Base-by-base conservation (phyloP, 2,888 invertebrate genomes). In the Drosophila tanythrix region DNA sequence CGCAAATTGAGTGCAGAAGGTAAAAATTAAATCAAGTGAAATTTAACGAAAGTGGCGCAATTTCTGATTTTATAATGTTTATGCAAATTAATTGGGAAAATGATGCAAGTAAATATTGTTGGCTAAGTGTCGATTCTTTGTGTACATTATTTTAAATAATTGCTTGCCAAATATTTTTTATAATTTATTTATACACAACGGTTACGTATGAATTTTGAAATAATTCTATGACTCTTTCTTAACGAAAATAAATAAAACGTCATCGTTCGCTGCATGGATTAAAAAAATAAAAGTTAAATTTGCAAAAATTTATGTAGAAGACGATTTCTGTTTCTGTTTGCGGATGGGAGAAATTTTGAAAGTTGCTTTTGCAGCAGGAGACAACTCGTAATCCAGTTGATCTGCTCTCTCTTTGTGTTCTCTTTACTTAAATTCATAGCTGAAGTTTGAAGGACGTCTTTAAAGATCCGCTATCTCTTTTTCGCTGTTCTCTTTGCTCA, bases 1-100 rank as follows among this genome's bases (percentile, higher is more conserved):
- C 79, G 63, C 40, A 75, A 68, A 70, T 62, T 90, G 33, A 69
- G 69, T 29, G 52, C 62, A 11, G 90, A 79, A 84, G 89, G 89
- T 90, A 88, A 46, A 46, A 46, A 15, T 15, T 2, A 46, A 46
- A 46, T 25, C 1, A 25, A 25, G 15, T 8, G 25, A 25, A 85
- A 75, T 51, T 52, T 1, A 15, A 33, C 6, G 31, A 58, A 62
- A 35, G 36, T 60, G 35, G 8, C 36, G 25, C 21, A 25, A 36
- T 56, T 48, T 36, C 18, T 27, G 13, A 13, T 57, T n/a, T 51
- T n/a, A 29, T n/a, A 51, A 29, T 36, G 43, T 52, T 60, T 36
- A 8, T 36, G 53, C 25, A 60, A 31, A 46, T 35, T 35, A 58
- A 53, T 38, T n/a, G 25, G 15, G 21, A 3, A 51, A 52, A 43